phyloP scores from a whole-genome alignment of 2,888 invertebrate genomes.

The Cheilosia vulpina region DNA sequence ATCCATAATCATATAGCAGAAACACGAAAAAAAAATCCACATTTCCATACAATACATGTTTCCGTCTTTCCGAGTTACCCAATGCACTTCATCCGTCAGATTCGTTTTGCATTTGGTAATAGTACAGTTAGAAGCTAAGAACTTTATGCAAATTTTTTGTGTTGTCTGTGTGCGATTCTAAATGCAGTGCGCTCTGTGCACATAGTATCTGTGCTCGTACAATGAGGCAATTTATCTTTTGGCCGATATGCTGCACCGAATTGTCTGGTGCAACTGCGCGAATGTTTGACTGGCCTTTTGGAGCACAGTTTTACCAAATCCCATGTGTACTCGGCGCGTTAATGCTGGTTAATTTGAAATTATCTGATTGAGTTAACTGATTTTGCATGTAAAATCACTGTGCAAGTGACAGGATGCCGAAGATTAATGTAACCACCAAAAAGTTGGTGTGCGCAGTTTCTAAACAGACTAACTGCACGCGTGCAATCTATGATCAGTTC shows the following conservation, averaged over 20 bases:
- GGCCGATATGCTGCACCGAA: constrained; percentile 53
- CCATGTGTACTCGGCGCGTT: constrained; percentile 1
- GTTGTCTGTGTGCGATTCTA: constrained; percentile 56
- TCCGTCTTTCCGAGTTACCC: constrained; percentile 73
- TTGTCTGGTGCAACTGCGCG: constrained; percentile 65
- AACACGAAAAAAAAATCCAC: constrained; percentile 12
- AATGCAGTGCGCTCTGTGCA: constrained; percentile 10
- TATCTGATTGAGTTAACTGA: constrained; percentile 44
- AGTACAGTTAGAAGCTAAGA: constrained; percentile 48
- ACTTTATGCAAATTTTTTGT: constrained; percentile 63
- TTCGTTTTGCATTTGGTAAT: constrained; percentile 67
- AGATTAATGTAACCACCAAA: constrained; percentile 26
- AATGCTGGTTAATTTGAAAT: constrained; percentile 34
- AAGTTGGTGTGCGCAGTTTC: neutral
- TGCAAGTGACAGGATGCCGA: constrained; percentile 46
- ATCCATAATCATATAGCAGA: constrained; percentile 60
- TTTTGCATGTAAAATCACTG: constrained; percentile 47
- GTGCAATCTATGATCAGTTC: constrained; percentile 33
- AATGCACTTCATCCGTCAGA: constrained; percentile 74
- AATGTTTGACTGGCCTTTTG: constrained; percentile 63
- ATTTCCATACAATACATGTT: constrained; percentile 73
- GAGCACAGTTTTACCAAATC: constrained; percentile 19
- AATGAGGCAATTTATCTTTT: constrained; percentile 64
- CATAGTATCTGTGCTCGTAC: constrained; percentile 15
- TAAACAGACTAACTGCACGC: constrained; percentile 13